Evolutionary conservation across 2,113 vertebrate species (phyloP).

Genomic region (Trematomus loennbergii): DNA sequence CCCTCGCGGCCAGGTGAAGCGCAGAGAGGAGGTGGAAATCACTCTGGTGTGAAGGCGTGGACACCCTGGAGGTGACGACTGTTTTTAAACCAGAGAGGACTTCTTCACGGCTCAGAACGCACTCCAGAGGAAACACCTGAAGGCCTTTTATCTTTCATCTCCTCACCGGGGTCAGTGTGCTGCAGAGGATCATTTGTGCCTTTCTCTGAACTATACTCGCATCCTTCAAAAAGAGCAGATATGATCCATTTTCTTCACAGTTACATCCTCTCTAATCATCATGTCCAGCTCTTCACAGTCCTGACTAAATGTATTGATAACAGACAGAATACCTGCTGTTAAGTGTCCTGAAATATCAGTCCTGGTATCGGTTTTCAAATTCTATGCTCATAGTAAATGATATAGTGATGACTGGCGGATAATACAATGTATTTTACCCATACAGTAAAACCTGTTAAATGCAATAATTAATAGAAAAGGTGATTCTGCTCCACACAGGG

Average conservation of each 20-base stretch:
- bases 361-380: not conserved
- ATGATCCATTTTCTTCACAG: too few species aligned
- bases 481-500: too few species aligned
- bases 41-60: conserved; percentile 78
- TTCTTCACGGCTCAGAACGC: conserved; percentile 2
- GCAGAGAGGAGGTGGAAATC: conserved; percentile 84
- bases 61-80: conserved; percentile 30
- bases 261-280: not conserved
- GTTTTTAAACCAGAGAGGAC: conserved; percentile 14
- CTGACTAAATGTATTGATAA: not conserved
- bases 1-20: conserved; percentile 84
- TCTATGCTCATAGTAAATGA: not conserved
- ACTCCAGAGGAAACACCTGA: conserved; percentile 34
- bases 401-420: not conserved
- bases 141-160: not conserved
- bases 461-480: too few species aligned
- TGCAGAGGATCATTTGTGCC: conserved; percentile 52
- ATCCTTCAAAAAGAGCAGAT: too few species aligned
- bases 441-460: too few species aligned
- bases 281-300: not conserved
- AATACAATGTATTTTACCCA: too few species aligned
- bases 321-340: not conserved
- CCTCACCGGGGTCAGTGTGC: conserved; percentile 21
- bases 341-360: not conserved
- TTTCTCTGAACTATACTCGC: conserved; percentile 32